Evolutionary conservation across 2,888 invertebrate species (phyloP), one percentile per base, ranked within the genome.

Genomic region (Mythimna pallens): DNA sequence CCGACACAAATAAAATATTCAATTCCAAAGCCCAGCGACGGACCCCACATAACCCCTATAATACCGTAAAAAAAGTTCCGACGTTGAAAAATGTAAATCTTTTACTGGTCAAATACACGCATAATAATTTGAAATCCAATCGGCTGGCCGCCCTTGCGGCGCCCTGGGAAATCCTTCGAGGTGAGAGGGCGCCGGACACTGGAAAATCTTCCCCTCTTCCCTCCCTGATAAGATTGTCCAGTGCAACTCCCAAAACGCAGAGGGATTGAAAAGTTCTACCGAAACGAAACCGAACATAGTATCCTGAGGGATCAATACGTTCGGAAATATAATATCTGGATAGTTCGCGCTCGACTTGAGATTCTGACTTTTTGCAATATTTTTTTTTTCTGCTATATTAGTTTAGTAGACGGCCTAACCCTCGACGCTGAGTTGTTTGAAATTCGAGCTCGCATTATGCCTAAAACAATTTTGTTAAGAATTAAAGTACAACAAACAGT

Each of bases 181-280:
- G 95, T 95, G 94, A 94, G 93, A 94, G 93, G 92, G 90, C 91
- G 87, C 92, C 91, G 96, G 95, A 94, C 95, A 95, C 89, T 94
- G 93, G 95, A 94, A 96, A 95, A 96, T 95, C 94, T 94, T 92
- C 88, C 92, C 92, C 92, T 90, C 92, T 89, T 89, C 86, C 91
- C 90, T 88, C 91, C 90, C 91, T 94, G 96, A 96, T 96, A 95
- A 96, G 95, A 96, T 96, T 96, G 96, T 96, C 95, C 95, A 95
- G 93, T 95, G 94, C 95, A 95, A 95, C 94, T 95, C 96, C 95
- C 96, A 91, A 90, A 94, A 94, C 95, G 92, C 95, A 92, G 92
- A 95, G 95, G 96, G 95, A 95, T 95, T 95, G 94, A 94, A 95
- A 96, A 96, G 92, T 95, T 96, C 91, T 87, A 92, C 93, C 91